A percentile compares a stretch with the other conserved stretches of the same genome.
These are phyloP conservation scores for Solea senegalensis DNA, from an alignment of 2,113 vertebrate genomes.

Conservation along the genomic window DNA sequence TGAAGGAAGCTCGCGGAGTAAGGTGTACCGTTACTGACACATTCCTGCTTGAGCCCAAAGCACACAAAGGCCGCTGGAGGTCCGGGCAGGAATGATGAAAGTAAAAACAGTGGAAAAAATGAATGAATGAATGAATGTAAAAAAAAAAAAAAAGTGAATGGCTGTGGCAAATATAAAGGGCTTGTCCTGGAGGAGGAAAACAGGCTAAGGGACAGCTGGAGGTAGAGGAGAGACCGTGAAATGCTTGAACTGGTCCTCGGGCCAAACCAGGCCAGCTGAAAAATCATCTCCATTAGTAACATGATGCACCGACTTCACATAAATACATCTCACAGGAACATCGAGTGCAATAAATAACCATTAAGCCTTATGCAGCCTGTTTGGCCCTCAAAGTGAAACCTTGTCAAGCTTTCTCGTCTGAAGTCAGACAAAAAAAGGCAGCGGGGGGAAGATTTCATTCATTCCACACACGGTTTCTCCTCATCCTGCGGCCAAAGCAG, in stretches of 20 bases:
- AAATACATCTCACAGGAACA: slow-evolving; percentile 53
- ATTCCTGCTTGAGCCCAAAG: slow-evolving; percentile 57
- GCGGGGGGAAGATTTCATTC: slow-evolving; percentile 63
- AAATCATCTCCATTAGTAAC: slow-evolving; percentile 59
- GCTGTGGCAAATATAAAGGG: slow-evolving; percentile 7
- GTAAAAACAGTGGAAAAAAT: slow-evolving; percentile 48
- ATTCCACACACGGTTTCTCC: slow-evolving; percentile 68
- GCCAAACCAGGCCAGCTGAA: slow-evolving; percentile 72
- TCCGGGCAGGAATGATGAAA: slow-evolving; percentile 24
- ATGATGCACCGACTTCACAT: slow-evolving; percentile 55
- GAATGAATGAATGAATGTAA: slow-evolving; percentile 41
- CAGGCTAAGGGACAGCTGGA: slow-evolving; percentile 33
- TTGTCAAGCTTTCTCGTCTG: slow-evolving; percentile 57
- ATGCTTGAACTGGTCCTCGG: slow-evolving; percentile 43
- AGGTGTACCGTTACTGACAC: slow-evolving; percentile 48
- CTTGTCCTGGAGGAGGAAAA: slow-evolving; percentile 26
- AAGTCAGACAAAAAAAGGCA: slow-evolving; percentile 57
- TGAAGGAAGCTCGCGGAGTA: slow-evolving; percentile 7
- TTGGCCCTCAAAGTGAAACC: slow-evolving; percentile 37
- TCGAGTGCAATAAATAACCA: slow-evolving; percentile 64
- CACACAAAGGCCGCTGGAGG: slow-evolving; percentile 36
- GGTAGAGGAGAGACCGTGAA: slow-evolving; percentile 54
- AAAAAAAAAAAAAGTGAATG: slow-evolving; percentile 19
- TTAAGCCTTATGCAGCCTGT: slow-evolving; percentile 19
- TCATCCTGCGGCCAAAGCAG: slow-evolving; percentile 67